These are phyloP conservation scores for Cryptophagus acutangulus DNA, from an alignment of 2,888 invertebrate genomes.

Conservation along the genomic window DNA sequence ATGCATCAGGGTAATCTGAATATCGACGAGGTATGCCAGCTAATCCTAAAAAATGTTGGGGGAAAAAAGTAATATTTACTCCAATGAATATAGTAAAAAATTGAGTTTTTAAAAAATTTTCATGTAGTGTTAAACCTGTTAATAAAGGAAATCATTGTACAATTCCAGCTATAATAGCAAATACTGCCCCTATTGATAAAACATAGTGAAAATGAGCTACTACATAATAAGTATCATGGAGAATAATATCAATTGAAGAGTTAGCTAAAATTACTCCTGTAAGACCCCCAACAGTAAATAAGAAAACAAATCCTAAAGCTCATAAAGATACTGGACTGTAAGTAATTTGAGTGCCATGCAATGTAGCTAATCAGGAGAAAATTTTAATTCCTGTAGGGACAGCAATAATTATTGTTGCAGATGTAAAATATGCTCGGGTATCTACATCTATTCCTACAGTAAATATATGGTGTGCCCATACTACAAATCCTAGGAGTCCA, in stretches of 20 bases:
- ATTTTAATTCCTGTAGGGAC: constrained; percentile 81
- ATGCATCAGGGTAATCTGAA: constrained; percentile 57
- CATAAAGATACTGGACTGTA: constrained; percentile 59
- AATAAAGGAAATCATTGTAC: constrained; percentile 64
- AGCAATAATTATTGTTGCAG: constrained; percentile 83
- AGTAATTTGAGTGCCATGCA: constrained; percentile 60
- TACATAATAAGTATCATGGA: constrained; percentile 82
- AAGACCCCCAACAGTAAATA: constrained; percentile 72
- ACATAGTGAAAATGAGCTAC: constrained; percentile 82
- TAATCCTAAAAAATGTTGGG: constrained; percentile 70
- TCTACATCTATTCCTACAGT: constrained; percentile 80
- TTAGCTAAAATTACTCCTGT: constrained; percentile 66
- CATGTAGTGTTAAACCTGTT: constrained; percentile 22
- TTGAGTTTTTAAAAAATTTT: constrained; percentile 56
- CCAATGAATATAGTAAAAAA: constrained; percentile 69
- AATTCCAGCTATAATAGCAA: constrained; percentile 71
- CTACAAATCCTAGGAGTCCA: constrained; percentile 77
- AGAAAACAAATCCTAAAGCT: constrained; percentile 69
- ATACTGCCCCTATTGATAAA: constrained; percentile 72
- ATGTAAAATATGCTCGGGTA: constrained; percentile 78
- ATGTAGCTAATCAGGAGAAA: constrained; percentile 70
- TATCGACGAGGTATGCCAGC: constrained; percentile 72
- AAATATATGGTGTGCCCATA: constrained; percentile 83
- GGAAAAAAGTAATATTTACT: constrained; percentile 76
- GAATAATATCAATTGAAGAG: constrained; percentile 69